Conservation (phyloP, 2,888 invertebrate species). For the Dynastes maya region DNA sequence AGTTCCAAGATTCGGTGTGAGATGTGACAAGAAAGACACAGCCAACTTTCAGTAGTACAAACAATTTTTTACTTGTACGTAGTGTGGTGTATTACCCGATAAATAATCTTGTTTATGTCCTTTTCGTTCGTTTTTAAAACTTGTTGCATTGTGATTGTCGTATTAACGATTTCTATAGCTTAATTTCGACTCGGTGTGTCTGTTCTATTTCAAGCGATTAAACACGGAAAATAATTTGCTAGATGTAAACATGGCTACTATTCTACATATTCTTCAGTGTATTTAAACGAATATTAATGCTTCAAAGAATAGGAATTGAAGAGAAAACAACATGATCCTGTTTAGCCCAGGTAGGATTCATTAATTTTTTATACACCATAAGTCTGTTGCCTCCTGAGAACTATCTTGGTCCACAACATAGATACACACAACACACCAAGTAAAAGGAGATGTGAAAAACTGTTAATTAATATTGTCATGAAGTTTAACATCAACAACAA, state of each 20-base stretch:
- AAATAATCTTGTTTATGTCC: constrained; percentile 48
- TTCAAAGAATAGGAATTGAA: constrained; percentile 51
- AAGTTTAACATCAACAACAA: too few species aligned
- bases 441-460: too few species aligned
- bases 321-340: constrained; percentile 64
- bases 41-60: constrained; percentile 53
- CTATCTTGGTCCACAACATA: neutral
- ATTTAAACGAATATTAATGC: constrained; percentile 55
- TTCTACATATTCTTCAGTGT: constrained; percentile 56
- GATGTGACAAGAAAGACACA: constrained; percentile 51
- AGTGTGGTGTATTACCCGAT: constrained; percentile 39
- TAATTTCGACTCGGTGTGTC: constrained; percentile 40
- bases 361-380: constrained; percentile 19
- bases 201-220: constrained; percentile 39
- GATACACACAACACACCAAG: neutral
- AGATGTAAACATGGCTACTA: constrained; percentile 69
- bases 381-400: neutral
- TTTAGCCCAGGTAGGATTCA: constrained; percentile 66
- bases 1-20: constrained; percentile 53
- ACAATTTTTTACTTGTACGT: constrained; percentile 49
- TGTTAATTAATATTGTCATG: too few species aligned
- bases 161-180: constrained; percentile 28
- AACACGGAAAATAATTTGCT: constrained; percentile 51
- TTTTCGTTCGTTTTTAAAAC: constrained; percentile 34
- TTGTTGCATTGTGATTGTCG: constrained; percentile 15